Base-by-base conservation (phyloP, 2,113 vertebrate species). In the Channa maculata region DNA sequence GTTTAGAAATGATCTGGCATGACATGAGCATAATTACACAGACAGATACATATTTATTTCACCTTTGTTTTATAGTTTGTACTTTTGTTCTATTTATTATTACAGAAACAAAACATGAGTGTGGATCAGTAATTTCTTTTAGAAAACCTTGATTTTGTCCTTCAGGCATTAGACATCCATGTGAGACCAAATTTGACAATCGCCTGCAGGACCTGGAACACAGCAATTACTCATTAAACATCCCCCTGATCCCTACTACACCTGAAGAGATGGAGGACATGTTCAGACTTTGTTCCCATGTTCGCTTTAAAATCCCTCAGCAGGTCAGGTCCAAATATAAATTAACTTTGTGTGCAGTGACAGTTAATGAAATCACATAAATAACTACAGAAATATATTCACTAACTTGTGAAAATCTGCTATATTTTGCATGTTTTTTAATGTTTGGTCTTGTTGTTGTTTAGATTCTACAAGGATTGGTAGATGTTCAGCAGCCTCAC, bases 231-330 rank as follows among this genome's bases (percentile, higher is more conserved):
- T 68, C 88, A 0, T 84, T 95, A 55, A 95, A 92, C 84, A 95
- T 96, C 55, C 96, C 95, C 0, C 85, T 99, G 53, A 97, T 99
- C 81, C 97, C 98, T 0, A 95, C 95, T 0, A 98, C 96, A 0
- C 95, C 96, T 0, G 96, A 97, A 58, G 97, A 98, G 91, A 99
- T 99, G 97, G 95, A 95, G 0, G 95, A 97, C 68, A 98, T 98
- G 97, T 92, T 99, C 73, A 96, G 95, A 82, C 96, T 99, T 44
- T 97, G 97, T 64, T 99, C 97, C 33, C 97, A 98, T 0, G 95
- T 97, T 66, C 96, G 97, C 67, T 98, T 99, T 83, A 98, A 95
- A 91, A 96, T 99, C 84, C 98, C 98, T 3, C 96, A 96, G 77
- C 97, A 99, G 96, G 98, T 98, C 89, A 81, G 71, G 34, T 3